Evolutionary conservation across 2,888 invertebrate genomes (phyloP).

Genomic region (Smittia sp.): DNA sequence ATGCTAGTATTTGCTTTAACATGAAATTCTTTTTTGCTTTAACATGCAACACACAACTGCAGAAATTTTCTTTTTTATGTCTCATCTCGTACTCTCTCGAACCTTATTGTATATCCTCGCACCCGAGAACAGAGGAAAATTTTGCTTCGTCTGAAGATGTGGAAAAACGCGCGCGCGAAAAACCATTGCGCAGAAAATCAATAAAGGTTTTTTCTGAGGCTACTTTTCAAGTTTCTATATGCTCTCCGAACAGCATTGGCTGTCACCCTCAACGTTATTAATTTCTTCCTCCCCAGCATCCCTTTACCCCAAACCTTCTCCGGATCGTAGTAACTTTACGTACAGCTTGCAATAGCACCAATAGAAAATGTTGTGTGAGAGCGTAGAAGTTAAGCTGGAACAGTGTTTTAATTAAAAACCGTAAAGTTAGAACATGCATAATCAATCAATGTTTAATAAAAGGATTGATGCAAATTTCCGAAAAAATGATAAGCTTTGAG

Average conservation of each 20-base stretch:
- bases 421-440: too few species aligned
- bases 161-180: constrained; percentile 41
- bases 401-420: too few species aligned
- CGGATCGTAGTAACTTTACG: not conserved
- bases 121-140: constrained; percentile 22
- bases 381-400: too few species aligned
- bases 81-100: not conserved
- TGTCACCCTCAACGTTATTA: constrained; percentile 36
- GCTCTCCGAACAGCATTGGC: constrained; percentile 23
- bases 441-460: too few species aligned
- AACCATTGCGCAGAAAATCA: constrained; percentile 43
- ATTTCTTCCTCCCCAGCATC: constrained; percentile 30
- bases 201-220: constrained; percentile 42
- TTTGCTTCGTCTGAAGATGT: constrained; percentile 28
- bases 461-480: too few species aligned
- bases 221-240: constrained; percentile 40
- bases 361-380: not conserved
- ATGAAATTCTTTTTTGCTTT: not conserved
- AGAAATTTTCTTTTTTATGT: constrained; percentile 22
- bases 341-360: too few species aligned
- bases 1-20: not conserved
- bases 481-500: too few species aligned
- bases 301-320: not conserved
- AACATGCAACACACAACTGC: constrained; percentile 40
- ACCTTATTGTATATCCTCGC: not conserved